phyloP scores from a whole-genome alignment of 2,797 vertebrate species.

The Pseudotriccus pelzelni region DNA sequence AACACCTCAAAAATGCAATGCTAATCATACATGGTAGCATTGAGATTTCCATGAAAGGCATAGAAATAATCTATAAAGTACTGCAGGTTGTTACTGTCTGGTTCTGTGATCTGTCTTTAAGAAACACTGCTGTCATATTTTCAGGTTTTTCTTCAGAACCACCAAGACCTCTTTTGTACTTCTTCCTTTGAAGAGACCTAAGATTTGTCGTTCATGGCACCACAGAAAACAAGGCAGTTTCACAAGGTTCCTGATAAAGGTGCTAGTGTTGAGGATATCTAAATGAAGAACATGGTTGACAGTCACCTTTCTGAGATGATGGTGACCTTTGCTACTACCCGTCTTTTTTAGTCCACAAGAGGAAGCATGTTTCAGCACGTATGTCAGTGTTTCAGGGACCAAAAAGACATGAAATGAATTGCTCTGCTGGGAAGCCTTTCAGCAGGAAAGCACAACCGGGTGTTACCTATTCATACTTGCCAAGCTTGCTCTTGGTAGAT shows the following conservation, averaged over 20 bases:
- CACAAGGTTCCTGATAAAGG: background rate
- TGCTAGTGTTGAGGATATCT: background rate
- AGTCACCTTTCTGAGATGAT: background rate
- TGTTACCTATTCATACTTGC: background rate
- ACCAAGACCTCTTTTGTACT: background rate
- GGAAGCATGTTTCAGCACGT: background rate
- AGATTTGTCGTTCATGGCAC: background rate
- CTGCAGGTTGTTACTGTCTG: background rate
- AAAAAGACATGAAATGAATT: background rate
- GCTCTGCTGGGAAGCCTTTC: background rate
- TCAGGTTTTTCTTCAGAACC: background rate
- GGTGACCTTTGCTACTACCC: background rate
- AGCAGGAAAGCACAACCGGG: background rate
- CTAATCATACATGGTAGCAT: fast-evolving
- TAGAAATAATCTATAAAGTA: background rate
- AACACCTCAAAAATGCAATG: background rate
- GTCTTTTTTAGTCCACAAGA: background rate
- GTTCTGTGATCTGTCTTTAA: background rate
- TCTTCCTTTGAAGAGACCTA: background rate
- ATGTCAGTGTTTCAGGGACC: background rate
- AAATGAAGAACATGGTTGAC: background rate
- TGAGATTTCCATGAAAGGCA: background rate
- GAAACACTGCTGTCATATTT: background rate
- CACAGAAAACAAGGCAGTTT: background rate
- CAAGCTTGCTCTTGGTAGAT: fast-evolving